These are phyloP conservation scores for Toxonevra muliebris DNA, from an alignment of 2,888 invertebrate species.

Conservation along the genomic window DNA sequence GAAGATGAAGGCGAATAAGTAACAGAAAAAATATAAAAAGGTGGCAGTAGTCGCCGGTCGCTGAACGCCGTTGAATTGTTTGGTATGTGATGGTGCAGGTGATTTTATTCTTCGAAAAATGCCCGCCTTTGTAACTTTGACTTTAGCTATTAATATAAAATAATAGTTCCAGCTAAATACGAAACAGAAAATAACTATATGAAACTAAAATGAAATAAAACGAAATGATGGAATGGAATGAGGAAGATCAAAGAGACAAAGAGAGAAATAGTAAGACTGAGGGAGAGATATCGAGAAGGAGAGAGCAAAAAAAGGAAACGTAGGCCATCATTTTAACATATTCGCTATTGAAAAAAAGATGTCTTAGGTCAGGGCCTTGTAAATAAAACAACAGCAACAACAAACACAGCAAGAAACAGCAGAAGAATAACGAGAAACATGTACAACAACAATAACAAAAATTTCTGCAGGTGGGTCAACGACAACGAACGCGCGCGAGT, in stretches of 20 bases:
- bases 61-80: no score
- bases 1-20: no score
- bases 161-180: slow-evolving; percentile 55
- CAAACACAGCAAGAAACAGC: no score
- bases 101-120: slow-evolving; percentile 41
- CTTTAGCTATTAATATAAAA: slow-evolving; percentile 61
- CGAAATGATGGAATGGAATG: no score
- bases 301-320: no score
- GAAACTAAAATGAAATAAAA: slow-evolving; percentile 39
- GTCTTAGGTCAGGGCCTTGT: slow-evolving; percentile 56
- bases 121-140: slow-evolving; percentile 39
- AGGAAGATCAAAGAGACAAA: no score
- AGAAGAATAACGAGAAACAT: no score
- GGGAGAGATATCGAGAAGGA: no score
- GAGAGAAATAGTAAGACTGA: slow-evolving; percentile 7
- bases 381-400: no score
- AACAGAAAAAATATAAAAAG: slow-evolving; percentile 19
- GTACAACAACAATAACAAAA: no score
- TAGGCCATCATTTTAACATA: no score
- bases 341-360: slow-evolving; percentile 50
- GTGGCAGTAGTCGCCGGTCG: slow-evolving; percentile 15
- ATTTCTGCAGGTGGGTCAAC: neutral
- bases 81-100: slow-evolving; percentile 47
- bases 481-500: neutral
- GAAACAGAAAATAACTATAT: slow-evolving; percentile 44